Evolutionary conservation across 2,888 invertebrate genomes (phyloP), one percentile per base, ranked within the genome.

Genomic region (Mythimna ferrago): DNA sequence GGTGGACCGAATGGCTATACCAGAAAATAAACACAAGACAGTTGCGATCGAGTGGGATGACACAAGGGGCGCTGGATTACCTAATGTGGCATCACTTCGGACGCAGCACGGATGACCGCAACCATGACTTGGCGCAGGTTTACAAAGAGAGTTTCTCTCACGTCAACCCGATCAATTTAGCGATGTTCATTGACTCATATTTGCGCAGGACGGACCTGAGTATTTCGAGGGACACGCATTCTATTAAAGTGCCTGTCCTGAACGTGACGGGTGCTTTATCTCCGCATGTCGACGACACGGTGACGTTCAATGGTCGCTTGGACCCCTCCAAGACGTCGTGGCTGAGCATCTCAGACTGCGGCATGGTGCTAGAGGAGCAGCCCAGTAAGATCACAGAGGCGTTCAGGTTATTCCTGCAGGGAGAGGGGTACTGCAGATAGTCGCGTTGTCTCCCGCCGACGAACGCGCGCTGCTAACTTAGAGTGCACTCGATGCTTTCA

Each of bases 41-140:
- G 95, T 96, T 99, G 83, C 97, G 98, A 85, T 98, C 98, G 35
- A 98, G 98, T 91, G 99, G 99, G 68, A 98, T 99, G 98, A 99
- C 99, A 67, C 98, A 99, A 92, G 98, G 99, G 71, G 99, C 99
- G 7, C 96, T 99, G 82, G 99, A 99, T 90, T 99, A 99, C 92
- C 97, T 99, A 83, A 99, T 99, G 98, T 99, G 99, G 99, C 99
- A 99, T 95, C 99, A 99, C 94, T 99, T 99, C 94, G 99, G 99
- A 77, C 97, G 98, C 69, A 96, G 96, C 86, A 98, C 98, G 32
- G 98, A 99, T 90, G 99, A 99, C 83, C 97, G 99, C 76, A 99
- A 99, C 93, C 98, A 99, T 91, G 99, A 99, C 93, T 96, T 99
- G 90, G 98, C 99, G 2, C 98, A 98, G 87, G 98, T 99, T 78